Percentiles rank a stretch among this genome's conserved stretches.
These are phyloP conservation scores for Diprion similis DNA, from an alignment of 1,140 invertebrate species.

Conservation along the genomic window DNA sequence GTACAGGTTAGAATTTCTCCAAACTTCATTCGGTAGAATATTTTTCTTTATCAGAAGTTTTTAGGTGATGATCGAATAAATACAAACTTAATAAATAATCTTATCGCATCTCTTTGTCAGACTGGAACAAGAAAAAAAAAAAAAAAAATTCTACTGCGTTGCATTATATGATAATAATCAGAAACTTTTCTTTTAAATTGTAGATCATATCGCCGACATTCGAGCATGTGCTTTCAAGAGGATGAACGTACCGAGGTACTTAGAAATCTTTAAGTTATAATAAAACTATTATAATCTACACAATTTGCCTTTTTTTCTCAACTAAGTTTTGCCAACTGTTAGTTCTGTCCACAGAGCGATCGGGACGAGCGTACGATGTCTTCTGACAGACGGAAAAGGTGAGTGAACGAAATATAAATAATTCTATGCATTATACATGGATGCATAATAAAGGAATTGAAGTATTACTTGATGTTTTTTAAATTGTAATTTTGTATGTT, in stretches of 20 bases:
- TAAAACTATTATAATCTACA: background rate
- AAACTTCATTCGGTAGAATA: conserved; percentile 5
- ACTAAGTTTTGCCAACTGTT: background rate
- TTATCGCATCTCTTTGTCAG: no score
- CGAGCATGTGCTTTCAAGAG: conserved; percentile 45
- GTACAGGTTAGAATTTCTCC: conserved; percentile 42
- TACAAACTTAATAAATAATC: no score
- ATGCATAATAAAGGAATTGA: background rate
- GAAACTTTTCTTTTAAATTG: background rate
- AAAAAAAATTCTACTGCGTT: background rate
- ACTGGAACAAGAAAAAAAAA: no score
- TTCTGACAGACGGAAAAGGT: conserved; percentile 43
- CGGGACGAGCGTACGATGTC: conserved; percentile 30
- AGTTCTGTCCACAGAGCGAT: conserved; percentile 34
- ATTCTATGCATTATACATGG: background rate
- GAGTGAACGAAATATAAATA: conserved; percentile 18
- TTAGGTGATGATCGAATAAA: no score
- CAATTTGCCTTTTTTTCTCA: conserved; percentile 6
- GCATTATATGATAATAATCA: background rate
- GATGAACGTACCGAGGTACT: conserved; percentile 52
- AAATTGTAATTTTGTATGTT: conserved; percentile 15
- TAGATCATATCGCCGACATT: conserved; percentile 47
- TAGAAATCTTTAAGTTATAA: conserved; percentile 8
- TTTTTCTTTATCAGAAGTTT: conserved; percentile 16
- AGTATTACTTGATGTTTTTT: conserved; percentile 11